phyloP scores from a whole-genome alignment of 2,888 invertebrate species.

The Coleophora deauratella region DNA sequence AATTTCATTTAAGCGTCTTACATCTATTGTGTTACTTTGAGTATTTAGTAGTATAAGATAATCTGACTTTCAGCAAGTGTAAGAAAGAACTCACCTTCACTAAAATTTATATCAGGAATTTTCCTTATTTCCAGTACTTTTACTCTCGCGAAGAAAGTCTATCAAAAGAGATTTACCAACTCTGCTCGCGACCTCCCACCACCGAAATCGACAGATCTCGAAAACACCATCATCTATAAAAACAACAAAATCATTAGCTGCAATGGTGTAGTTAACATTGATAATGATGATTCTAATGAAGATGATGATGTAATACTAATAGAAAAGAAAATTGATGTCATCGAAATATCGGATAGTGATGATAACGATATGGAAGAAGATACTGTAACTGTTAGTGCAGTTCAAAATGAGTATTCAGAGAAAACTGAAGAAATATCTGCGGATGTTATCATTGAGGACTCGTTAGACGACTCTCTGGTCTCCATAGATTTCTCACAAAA shows the following conservation, averaged over 20 bases:
- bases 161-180: slow-evolving; percentile 6
- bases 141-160: slow-evolving; percentile 1
- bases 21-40: too few species aligned
- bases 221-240: slow-evolving; percentile 2
- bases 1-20: too few species aligned
- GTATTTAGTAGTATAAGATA: too few species aligned
- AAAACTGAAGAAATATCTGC: neutral
- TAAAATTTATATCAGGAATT: neutral
- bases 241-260: neutral
- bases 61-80: slow-evolving; percentile 2
- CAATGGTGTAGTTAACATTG: neutral
- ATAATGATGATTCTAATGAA: too few species aligned
- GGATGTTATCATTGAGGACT: too few species aligned
- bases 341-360: slow-evolving; percentile 5
- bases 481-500: too few species aligned
- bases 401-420: neutral
- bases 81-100: too few species aligned
- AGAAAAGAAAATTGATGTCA: slow-evolving; percentile 3
- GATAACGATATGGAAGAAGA: neutral
- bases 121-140: slow-evolving; percentile 6
- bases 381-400: too few species aligned
- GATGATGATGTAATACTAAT: neutral
- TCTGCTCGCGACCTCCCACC: neutral
- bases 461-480: too few species aligned
- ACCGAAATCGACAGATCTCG: slow-evolving; percentile 1